Evolutionary conservation across 2,888 invertebrate genomes (phyloP).

Genomic region (Sarcophaga subvicina): DNA sequence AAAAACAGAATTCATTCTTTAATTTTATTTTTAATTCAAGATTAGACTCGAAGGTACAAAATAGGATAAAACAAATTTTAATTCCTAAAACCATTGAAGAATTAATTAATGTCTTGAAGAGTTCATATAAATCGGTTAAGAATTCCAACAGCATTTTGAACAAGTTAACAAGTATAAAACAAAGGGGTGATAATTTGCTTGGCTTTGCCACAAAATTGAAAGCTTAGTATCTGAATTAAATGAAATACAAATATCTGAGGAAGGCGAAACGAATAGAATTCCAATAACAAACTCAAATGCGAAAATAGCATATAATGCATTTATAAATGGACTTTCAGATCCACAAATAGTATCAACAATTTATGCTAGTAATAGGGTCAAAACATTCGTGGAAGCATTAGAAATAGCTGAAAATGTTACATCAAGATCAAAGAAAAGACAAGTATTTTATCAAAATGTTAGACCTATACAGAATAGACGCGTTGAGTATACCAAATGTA

Average conservation of each 20-base stretch:
- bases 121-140: background rate
- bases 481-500: background rate
- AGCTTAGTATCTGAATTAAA: background rate
- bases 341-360: background rate
- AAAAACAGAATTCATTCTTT: slow-evolving; percentile 2
- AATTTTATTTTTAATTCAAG: no score
- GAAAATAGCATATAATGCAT: background rate
- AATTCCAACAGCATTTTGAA: background rate
- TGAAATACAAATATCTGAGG: no score
- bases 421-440: no score
- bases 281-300: background rate
- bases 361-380: background rate
- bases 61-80: no score
- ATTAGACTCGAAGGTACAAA: no score
- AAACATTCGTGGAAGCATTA: background rate
- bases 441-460: no score
- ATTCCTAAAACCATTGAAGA: no score
- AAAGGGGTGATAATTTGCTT: background rate
- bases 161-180: background rate
- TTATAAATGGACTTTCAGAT: slow-evolving; percentile 5
- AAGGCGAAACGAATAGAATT: background rate
- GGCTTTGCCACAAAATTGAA: background rate
- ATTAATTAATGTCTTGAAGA: no score
- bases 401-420: no score
- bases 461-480: background rate